Evolutionary conservation across 1,140 invertebrate genomes (phyloP).

Genomic region (Pseudomyrmex sp.): DNA sequence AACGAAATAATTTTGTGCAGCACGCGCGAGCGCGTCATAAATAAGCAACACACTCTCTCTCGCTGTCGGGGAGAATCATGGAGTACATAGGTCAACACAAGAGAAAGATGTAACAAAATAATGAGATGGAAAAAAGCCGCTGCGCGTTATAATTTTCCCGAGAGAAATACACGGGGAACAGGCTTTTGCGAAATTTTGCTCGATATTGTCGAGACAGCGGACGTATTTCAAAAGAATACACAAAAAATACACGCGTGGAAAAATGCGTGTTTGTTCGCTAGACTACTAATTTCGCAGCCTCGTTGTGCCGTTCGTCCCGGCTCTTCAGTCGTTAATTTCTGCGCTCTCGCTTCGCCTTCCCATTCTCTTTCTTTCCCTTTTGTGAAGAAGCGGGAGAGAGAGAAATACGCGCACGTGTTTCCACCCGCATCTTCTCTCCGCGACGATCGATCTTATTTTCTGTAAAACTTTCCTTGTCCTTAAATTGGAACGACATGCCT

Average conservation of each 20-base stretch:
- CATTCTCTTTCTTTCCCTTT: slow-evolving; percentile 20
- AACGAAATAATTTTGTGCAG: slow-evolving; percentile 18
- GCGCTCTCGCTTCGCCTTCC: slow-evolving; percentile 38
- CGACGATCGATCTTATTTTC: slow-evolving; percentile 28
- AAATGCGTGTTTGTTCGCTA: slow-evolving; percentile 39
- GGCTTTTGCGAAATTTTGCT: slow-evolving; percentile 17
- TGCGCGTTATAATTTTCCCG: neutral
- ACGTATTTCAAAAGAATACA: neutral
- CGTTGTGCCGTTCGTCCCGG: neutral
- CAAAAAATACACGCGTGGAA: neutral
- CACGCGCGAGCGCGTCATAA: neutral
- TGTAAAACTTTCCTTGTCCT: slow-evolving; percentile 36
- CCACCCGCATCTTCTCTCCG: neutral
- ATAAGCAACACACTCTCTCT: slow-evolving; percentile 14
- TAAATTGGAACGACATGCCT: slow-evolving; percentile 63
- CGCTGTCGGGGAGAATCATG: neutral
- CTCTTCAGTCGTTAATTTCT: slow-evolving; percentile 43
- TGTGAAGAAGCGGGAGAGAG: neutral
- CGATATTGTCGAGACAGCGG: slow-evolving; percentile 9
- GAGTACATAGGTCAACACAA: neutral
- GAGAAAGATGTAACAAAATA: neutral
- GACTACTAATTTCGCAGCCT: slow-evolving; percentile 38
- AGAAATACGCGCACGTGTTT: neutral
- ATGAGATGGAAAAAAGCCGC: neutral
- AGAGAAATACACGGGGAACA: neutral